Conservation (phyloP, 2,888 invertebrate genomes). For the Pelosia muscerda region DNA sequence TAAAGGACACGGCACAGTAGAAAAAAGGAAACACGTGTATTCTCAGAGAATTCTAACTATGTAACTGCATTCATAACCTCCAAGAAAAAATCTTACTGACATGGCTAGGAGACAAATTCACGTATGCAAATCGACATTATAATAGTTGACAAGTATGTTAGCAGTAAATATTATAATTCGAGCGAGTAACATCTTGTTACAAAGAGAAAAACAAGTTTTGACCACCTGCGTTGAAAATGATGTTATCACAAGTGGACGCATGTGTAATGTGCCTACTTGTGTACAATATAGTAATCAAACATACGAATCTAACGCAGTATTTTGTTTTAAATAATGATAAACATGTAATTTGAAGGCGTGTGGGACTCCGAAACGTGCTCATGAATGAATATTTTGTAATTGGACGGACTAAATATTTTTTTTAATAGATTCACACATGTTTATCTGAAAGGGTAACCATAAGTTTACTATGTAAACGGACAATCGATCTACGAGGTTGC, state of each 20-base stretch:
- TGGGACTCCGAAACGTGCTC: not conserved
- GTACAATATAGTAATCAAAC: constrained; percentile 17
- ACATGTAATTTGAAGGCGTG: constrained; percentile 19
- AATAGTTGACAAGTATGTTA: not conserved
- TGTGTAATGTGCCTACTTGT: constrained; percentile 12
- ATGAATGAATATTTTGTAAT: constrained; percentile 2
- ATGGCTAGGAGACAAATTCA: not conserved
- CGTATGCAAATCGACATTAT: not conserved
- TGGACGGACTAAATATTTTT: not conserved
- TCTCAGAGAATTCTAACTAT: too few relatives aligned
- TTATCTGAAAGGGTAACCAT: not conserved
- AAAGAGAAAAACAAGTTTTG: constrained; percentile 28
- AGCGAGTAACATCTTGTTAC: constrained; percentile 32
- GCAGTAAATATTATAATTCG: constrained; percentile 25
- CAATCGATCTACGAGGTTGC: not conserved
- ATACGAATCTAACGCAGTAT: constrained; percentile 36
- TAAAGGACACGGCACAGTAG: too few relatives aligned
- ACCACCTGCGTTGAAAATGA: constrained; percentile 45
- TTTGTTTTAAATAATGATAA: constrained; percentile 35
- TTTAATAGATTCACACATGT: not conserved
- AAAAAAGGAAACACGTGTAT: too few relatives aligned
- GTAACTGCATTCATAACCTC: not conserved
- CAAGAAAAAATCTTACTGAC: not conserved
- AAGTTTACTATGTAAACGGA: not conserved
- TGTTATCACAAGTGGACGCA: constrained; percentile 33